A percentile compares a stretch with the other conserved stretches of the same genome.
phyloP scores from a whole-genome alignment of 2,113 vertebrate species.

The Quiscalus mexicanus region DNA sequence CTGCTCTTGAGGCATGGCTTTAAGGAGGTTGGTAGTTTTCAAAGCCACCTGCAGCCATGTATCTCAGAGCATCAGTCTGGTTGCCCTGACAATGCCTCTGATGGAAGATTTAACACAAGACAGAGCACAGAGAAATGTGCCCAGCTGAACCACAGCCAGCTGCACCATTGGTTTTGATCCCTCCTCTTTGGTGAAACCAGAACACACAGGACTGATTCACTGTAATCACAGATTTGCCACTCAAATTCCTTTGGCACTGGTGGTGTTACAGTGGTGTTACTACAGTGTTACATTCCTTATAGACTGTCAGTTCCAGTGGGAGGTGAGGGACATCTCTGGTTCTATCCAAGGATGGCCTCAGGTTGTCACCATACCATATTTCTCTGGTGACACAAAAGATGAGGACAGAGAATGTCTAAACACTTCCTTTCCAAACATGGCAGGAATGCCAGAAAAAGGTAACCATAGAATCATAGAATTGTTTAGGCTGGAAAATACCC shows the following conservation, averaged over 20 bases:
- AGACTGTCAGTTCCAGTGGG: background rate
- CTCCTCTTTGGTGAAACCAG: background rate
- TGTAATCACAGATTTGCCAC: background rate
- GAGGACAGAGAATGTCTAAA: background rate
- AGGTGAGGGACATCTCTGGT: background rate
- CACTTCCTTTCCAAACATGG: background rate
- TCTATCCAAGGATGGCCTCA: background rate
- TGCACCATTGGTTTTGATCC: background rate
- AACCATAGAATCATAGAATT: background rate
- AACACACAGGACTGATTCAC: background rate
- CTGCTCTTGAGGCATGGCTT: background rate
- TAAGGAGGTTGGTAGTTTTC: background rate
- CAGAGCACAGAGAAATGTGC: background rate
- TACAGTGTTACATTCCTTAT: no score
- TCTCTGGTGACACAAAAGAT: background rate
- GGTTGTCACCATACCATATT: background rate
- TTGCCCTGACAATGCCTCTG: background rate
- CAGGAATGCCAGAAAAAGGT: background rate
- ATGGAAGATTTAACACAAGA: background rate
- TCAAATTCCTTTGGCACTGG: background rate
- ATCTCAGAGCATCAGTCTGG: background rate
- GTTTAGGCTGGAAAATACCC: background rate
- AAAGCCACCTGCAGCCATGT: background rate
- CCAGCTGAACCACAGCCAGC: background rate
- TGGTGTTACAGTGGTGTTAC: fast-evolving